phyloP scores from a whole-genome alignment of 2,888 invertebrate genomes.

The Alviniconcha strummeri region DNA sequence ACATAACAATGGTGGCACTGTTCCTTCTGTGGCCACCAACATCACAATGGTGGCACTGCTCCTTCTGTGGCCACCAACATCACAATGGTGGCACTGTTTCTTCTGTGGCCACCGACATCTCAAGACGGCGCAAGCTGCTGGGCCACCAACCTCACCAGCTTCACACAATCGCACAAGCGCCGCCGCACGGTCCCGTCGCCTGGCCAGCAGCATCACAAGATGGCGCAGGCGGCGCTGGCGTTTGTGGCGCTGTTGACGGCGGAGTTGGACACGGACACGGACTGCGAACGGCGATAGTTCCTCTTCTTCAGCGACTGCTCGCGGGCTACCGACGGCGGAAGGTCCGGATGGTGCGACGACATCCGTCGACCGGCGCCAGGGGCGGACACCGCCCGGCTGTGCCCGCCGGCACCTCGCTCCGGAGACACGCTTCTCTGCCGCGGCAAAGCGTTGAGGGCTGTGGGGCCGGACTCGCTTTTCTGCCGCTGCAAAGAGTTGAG shows the following conservation, averaged over 20 bases:
- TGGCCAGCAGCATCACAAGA: background rate
- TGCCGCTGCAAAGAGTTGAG: background rate
- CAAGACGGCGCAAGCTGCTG: background rate
- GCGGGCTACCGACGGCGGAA: background rate
- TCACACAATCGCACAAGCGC: background rate
- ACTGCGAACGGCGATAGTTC: background rate
- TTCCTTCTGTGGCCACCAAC: background rate
- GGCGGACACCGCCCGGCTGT: background rate
- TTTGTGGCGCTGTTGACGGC: background rate
- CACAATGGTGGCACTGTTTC: too few relatives aligned
- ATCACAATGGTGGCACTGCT: background rate
- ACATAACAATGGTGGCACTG: background rate
- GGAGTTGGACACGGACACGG: background rate
- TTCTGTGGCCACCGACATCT: background rate
- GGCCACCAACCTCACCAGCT: background rate
- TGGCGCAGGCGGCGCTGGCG: slow-evolving; percentile 13
- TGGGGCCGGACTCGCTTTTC: background rate
- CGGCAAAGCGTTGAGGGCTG: background rate
- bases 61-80: too few relatives aligned
- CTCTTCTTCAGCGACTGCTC: background rate
- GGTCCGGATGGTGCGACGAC: background rate
- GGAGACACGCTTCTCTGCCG: too few relatives aligned
- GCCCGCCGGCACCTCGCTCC: background rate
- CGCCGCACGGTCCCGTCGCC: background rate
- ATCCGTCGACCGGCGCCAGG: background rate